These are phyloP conservation scores for Pongo abelii DNA, from an alignment of 2,113 vertebrate genomes.

Conservation along the genomic window DNA sequence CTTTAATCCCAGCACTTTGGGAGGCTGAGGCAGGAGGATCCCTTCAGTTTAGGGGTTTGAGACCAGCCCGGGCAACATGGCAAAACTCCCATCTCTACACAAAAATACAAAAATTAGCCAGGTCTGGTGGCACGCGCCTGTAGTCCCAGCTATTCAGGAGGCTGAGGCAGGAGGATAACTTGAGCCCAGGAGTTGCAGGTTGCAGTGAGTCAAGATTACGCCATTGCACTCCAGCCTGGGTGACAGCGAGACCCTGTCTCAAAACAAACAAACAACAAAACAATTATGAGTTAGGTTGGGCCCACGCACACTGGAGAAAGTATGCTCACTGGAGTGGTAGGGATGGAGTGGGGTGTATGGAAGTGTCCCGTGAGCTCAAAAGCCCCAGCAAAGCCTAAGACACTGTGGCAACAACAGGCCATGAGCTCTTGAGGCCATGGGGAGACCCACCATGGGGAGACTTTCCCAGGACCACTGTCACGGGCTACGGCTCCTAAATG, in stretches of 20 bases:
- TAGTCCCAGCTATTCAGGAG: too few relatives aligned
- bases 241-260: neutral
- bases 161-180: too few relatives aligned
- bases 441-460: neutral
- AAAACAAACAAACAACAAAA: neutral
- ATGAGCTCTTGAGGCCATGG: neutral
- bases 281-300: neutral
- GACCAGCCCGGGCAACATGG: neutral
- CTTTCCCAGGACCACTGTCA: neutral
- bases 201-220: too few relatives aligned
- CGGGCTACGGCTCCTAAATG: neutral
- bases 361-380: neutral
- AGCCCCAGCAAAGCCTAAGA: neutral
- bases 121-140: too few relatives aligned
- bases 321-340: neutral
- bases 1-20: neutral
- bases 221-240: too few relatives aligned
- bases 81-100: too few relatives aligned
- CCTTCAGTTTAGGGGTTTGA: neutral
- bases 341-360: rapidly evolving
- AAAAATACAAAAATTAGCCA: too few relatives aligned
- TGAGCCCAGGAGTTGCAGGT: too few relatives aligned
- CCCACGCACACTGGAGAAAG: neutral
- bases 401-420: neutral
- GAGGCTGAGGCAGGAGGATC: neutral